These are phyloP conservation scores for Takifugu ocellatus DNA, from an alignment of 2,797 vertebrate species.

Conservation along the genomic window DNA sequence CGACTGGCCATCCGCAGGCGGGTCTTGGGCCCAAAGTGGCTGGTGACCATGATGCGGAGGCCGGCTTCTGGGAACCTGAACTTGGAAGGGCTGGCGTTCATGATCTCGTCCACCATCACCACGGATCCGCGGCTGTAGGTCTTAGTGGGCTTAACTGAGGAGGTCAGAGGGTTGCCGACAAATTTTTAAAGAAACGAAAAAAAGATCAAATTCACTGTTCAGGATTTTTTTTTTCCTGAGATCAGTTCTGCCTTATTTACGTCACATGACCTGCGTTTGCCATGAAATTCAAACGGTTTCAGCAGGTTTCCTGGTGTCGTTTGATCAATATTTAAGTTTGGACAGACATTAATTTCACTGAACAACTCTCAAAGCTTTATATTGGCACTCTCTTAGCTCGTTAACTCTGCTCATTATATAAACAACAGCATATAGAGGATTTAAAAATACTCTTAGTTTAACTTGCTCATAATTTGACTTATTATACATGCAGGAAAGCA, in stretches of 20 bases:
- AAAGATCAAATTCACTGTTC: no score
- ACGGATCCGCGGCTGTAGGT: slow-evolving; percentile 83
- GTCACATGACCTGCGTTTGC: slow-evolving; percentile 2
- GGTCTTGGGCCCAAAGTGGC: slow-evolving; percentile 94
- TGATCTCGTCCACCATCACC: slow-evolving; percentile 97
- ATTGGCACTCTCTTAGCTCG: slow-evolving; percentile 12
- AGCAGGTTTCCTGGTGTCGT: slow-evolving; percentile 38
- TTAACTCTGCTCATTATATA: slow-evolving; percentile 12
- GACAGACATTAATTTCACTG: slow-evolving; percentile 16
- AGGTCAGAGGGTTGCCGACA: background rate
- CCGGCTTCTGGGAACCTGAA: slow-evolving; percentile 93
- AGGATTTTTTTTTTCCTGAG: background rate
- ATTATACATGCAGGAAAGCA: slow-evolving; percentile 58
- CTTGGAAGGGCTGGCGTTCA: slow-evolving; percentile 90
- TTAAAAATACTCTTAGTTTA: slow-evolving; percentile 37
- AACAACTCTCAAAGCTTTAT: slow-evolving; percentile 11
- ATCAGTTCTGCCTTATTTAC: background rate
- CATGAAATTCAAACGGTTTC: slow-evolving; percentile 39
- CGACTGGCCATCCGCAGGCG: slow-evolving; percentile 96
- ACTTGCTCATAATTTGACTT: slow-evolving; percentile 43
- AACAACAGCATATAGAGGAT: slow-evolving; percentile 23
- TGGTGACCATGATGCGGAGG: slow-evolving; percentile 94
- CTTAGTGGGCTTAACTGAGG: slow-evolving; percentile 84
- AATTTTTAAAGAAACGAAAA: no score
- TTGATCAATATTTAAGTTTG: slow-evolving; percentile 49